Percentiles rank a stretch among this genome's conserved stretches.
Evolutionary conservation across 2,113 vertebrate species (phyloP).

Genomic region (Ramphastos sulfuratus): DNA sequence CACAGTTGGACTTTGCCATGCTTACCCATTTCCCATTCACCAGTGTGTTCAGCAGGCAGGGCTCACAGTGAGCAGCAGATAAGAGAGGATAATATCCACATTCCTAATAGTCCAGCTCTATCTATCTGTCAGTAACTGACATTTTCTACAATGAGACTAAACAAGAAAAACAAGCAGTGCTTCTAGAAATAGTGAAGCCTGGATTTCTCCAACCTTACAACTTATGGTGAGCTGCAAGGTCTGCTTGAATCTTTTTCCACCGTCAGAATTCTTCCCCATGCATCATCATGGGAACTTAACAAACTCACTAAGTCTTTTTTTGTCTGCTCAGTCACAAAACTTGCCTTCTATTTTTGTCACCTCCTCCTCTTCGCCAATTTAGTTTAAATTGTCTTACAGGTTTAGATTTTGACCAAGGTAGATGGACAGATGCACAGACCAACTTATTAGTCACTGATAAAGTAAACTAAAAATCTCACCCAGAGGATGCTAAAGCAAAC

Average conservation of each 20-base stretch:
- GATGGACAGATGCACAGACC: not conserved
- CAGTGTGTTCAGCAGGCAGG: not conserved
- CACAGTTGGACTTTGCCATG: not conserved
- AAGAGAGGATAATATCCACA: not conserved
- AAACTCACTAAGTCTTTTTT: not conserved
- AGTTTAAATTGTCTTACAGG: not conserved
- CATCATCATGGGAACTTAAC: not conserved
- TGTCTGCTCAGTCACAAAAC: not conserved
- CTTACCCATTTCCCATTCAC: not conserved
- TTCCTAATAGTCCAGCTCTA: not conserved
- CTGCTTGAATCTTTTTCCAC: not conserved
- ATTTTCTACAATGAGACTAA: not conserved
- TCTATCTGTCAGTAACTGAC: not conserved
- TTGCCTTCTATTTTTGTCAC: not conserved
- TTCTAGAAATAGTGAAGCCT: not conserved
- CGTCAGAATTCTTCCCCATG: not conserved
- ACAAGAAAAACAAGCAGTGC: not conserved
- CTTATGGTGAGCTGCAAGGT: not conserved
- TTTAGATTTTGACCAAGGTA: not conserved
- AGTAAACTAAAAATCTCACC: not conserved
- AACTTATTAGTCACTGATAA: not conserved
- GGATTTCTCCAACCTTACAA: not conserved
- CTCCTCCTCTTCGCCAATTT: not conserved
- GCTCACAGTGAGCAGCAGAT: not conserved
- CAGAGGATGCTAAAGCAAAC: not conserved